These are phyloP conservation scores for Sylvilagus floridanus DNA, from an alignment of 2,797 vertebrate species.

Conservation along the genomic window DNA sequence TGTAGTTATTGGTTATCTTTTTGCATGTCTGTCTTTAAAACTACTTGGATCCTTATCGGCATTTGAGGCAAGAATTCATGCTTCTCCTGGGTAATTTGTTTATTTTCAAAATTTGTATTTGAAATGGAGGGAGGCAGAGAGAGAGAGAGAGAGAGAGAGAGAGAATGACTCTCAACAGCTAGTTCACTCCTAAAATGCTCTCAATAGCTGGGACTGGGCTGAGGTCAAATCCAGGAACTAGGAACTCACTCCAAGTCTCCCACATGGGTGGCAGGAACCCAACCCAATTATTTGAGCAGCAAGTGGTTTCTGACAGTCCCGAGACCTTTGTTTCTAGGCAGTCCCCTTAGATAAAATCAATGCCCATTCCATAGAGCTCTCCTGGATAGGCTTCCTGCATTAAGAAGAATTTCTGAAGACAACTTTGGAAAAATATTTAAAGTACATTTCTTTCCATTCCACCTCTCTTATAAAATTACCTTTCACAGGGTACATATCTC, in stretches of 20 bases:
- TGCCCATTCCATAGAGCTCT: not conserved
- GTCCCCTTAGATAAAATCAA: not conserved
- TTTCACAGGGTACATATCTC: not conserved
- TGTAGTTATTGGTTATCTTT: not conserved
- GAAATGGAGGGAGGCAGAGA: too few species aligned
- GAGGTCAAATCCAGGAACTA: too few species aligned
- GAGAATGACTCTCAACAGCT: too few species aligned
- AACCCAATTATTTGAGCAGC: too few species aligned
- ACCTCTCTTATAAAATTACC: not conserved
- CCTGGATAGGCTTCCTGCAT: not conserved
- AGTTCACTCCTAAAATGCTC: too few species aligned
- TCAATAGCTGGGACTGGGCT: too few species aligned
- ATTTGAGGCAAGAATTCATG: not conserved
- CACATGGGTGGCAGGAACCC: too few species aligned
- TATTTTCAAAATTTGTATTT: too few species aligned
- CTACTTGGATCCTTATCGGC: not conserved
- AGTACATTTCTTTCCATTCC: not conserved
- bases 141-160: too few species aligned
- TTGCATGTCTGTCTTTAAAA: not conserved
- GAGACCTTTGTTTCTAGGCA: not conserved
- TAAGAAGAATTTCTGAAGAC: not conserved
- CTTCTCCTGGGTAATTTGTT: not conserved
- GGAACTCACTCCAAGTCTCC: too few species aligned
- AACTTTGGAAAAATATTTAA: not conserved
- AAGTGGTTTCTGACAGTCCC: not conserved